Evolutionary conservation across 1,140 invertebrate genomes (phyloP).

Genomic region (Eurytemora carolleeae): DNA sequence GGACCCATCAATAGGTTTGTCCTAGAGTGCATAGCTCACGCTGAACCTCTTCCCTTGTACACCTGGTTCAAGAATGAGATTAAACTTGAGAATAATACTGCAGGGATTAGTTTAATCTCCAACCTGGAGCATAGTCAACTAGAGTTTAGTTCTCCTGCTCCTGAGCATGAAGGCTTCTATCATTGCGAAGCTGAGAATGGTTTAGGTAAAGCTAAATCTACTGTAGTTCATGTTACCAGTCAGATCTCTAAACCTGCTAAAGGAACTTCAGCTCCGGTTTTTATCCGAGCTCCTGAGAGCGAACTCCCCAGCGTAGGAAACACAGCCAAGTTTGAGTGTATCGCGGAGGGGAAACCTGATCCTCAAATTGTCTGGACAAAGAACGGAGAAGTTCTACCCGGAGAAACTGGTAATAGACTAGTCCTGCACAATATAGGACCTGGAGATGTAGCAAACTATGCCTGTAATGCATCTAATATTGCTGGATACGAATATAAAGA

Average conservation of each 20-base stretch:
- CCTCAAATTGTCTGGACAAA: conserved; percentile 1
- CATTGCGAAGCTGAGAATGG: conserved; percentile 2
- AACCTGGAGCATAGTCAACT: neutral
- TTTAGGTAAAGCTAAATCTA: conserved; percentile 1
- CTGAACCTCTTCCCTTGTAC: neutral
- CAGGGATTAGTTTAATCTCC: neutral
- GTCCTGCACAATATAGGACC: neutral
- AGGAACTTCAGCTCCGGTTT: neutral
- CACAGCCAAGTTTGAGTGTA: neutral
- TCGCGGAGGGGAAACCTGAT: neutral
- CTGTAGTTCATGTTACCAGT: neutral
- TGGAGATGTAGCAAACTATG: conserved; percentile 4
- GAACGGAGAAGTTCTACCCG: conserved; percentile 2
- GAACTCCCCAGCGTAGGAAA: neutral
- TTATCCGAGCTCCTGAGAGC: neutral
- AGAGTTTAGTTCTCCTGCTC: neutral
- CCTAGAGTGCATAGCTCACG: conserved; percentile 4
- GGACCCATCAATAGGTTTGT: neutral
- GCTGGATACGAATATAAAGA: conserved; percentile 9
- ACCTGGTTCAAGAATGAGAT: conserved; percentile 4
- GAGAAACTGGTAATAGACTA: neutral
- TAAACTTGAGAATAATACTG: neutral
- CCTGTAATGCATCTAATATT: conserved; percentile 8
- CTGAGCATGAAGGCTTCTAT: conserved; percentile 5
- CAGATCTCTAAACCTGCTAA: no score